Evolutionary conservation across 2,797 vertebrate species (phyloP).

Genomic region (Mus caroli): DNA sequence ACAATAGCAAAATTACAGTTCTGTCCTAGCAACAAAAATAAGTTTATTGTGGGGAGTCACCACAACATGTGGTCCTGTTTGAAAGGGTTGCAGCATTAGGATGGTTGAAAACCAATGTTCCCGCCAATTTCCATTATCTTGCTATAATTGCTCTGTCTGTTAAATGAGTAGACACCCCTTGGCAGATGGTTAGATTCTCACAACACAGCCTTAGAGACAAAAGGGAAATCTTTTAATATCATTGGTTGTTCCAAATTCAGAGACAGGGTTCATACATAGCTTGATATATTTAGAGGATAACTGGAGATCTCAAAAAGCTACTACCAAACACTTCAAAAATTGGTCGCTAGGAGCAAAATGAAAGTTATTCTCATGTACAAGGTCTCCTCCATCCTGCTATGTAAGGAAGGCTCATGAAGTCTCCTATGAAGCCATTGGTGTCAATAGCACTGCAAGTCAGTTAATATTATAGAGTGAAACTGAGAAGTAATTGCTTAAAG

Average conservation of each 20-base stretch:
- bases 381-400: not conserved
- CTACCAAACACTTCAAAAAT: not conserved
- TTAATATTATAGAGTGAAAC: not conserved
- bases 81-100: not conserved
- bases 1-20: not conserved
- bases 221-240: not conserved
- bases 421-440: not conserved
- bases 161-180: not conserved
- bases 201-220: not conserved
- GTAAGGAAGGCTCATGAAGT: not conserved
- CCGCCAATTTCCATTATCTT: not conserved
- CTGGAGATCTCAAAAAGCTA: not conserved
- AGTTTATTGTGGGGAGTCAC: not conserved
- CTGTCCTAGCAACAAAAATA: not conserved
- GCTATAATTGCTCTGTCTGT: not conserved
- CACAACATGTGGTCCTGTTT: not conserved
- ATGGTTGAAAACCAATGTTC: not conserved
- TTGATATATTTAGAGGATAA: slow-evolving; percentile 14
- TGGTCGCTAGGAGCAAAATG: not conserved
- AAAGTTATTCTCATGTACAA: not conserved
- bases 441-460: not conserved
- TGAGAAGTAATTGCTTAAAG: not conserved
- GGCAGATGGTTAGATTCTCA: not conserved
- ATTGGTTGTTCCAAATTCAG: not conserved
- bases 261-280: not conserved